Conservation (phyloP, 2,113 vertebrate genomes). For the Caracal caracal region DNA sequence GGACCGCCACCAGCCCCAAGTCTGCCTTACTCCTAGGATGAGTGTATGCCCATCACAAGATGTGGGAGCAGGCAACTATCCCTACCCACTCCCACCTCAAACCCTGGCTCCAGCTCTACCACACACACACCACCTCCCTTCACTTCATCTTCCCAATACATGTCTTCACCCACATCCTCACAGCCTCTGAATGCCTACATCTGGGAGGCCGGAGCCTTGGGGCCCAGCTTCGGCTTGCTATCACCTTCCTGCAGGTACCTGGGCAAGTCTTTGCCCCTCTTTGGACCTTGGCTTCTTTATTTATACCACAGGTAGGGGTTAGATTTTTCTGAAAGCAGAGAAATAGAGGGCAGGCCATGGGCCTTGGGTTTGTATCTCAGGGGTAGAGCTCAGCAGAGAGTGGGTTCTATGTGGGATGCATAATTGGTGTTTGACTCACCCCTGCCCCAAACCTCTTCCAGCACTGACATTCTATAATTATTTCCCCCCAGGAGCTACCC, state of each 20-base stretch:
- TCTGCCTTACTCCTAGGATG: not conserved
- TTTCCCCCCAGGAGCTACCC: not conserved
- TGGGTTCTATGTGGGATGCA: not conserved
- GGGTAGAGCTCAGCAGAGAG: not conserved
- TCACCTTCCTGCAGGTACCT: not conserved
- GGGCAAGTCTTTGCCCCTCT: not conserved
- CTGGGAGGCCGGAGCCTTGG: not conserved
- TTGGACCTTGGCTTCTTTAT: not conserved
- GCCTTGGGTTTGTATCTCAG: not conserved
- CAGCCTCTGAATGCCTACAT: not conserved
- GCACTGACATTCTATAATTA: not conserved
- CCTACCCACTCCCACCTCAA: not conserved
- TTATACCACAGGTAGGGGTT: not conserved
- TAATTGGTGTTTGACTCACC: not conserved
- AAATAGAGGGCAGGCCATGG: not conserved
- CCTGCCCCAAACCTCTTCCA: not conserved
- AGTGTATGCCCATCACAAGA: not conserved
- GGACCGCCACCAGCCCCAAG: not conserved
- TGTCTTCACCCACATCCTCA: not conserved
- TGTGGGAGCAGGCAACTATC: not conserved
- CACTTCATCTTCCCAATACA: not conserved
- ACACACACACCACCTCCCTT: no score
- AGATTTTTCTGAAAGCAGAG: slow-evolving; percentile 24
- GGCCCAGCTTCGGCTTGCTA: not conserved
- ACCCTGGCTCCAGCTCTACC: not conserved